Conservation (phyloP, 2,113 vertebrate genomes). For the Syngnathus scovelli region DNA sequence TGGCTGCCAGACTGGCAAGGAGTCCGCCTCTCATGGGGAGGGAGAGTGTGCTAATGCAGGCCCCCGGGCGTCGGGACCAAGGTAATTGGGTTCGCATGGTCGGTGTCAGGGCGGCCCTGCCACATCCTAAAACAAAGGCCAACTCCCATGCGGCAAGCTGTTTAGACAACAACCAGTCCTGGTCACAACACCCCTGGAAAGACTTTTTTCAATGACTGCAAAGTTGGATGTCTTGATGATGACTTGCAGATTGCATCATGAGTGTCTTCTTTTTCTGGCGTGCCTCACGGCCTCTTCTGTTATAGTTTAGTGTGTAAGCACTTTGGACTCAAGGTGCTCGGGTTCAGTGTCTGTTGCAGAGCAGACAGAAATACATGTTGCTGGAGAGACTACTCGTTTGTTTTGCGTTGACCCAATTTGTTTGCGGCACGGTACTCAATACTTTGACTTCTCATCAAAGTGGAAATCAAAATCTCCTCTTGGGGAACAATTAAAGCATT, state of each 20-base stretch:
- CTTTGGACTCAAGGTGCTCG: neutral
- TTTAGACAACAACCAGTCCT: constrained; percentile 48
- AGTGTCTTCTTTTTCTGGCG: constrained; percentile 40
- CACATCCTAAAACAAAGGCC: constrained; percentile 64
- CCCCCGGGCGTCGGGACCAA: constrained; percentile 58
- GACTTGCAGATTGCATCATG: constrained; percentile 52
- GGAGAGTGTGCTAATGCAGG: constrained; percentile 59
- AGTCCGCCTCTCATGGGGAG: constrained; percentile 49
- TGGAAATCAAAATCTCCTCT: neutral
- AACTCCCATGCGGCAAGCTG: constrained; percentile 59
- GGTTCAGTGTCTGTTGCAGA: neutral
- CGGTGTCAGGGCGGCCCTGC: constrained; percentile 63
- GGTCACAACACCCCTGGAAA: constrained; percentile 55
- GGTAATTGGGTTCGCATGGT: constrained; percentile 74
- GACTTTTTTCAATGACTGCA: constrained; percentile 60
- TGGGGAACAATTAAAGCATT: neutral
- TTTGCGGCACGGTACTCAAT: neutral
- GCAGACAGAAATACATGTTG: neutral
- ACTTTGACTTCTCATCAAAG: neutral
- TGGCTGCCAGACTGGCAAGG: constrained; percentile 63
- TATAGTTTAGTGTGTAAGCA: neutral
- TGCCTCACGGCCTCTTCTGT: constrained; percentile 11
- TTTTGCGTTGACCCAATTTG: neutral
- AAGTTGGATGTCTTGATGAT: constrained; percentile 37
- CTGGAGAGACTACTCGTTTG: neutral